A percentile compares a stretch with the other conserved stretches of the same genome.
Evolutionary conservation across 2,797 vertebrate genomes (phyloP).

Genomic region (Aphelocoma californica): DNA sequence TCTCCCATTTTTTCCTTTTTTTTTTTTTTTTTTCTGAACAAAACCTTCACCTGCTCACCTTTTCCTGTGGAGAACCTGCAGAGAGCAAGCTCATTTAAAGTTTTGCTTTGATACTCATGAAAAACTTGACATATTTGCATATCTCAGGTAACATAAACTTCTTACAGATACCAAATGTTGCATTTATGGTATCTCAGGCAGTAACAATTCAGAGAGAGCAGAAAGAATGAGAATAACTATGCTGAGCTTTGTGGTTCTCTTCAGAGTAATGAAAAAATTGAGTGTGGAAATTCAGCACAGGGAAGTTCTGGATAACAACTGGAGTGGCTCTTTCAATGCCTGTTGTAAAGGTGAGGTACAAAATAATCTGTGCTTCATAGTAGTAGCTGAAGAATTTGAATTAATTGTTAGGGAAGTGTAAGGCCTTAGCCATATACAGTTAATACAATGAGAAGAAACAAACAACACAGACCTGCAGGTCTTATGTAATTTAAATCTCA

Average conservation of each 20-base stretch:
- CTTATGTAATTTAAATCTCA: neutral
- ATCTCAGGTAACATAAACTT: neutral
- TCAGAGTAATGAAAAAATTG: neutral
- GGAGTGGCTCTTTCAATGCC: neutral
- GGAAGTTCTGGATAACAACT: neutral
- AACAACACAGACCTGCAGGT: neutral
- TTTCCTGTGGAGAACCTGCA: neutral
- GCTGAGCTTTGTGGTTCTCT: neutral
- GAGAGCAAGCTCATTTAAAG: neutral
- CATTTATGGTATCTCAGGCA: neutral
- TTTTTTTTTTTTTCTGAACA: neutral
- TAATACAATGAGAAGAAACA: neutral
- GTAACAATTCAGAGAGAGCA: neutral
- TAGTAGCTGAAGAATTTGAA: neutral
- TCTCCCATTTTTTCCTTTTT: neutral
- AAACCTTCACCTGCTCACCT: neutral
- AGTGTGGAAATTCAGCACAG: neutral
- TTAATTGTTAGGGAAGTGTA: neutral
- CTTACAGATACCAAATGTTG: neutral
- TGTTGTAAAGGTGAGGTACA: neutral
- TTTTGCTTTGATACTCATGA: neutral
- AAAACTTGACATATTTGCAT: neutral
- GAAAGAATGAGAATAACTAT: neutral
- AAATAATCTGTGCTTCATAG: neutral
- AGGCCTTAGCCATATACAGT: neutral